Base-by-base conservation (phyloP, 2,113 vertebrate species). In the Himantopus leucocephalus region DNA sequence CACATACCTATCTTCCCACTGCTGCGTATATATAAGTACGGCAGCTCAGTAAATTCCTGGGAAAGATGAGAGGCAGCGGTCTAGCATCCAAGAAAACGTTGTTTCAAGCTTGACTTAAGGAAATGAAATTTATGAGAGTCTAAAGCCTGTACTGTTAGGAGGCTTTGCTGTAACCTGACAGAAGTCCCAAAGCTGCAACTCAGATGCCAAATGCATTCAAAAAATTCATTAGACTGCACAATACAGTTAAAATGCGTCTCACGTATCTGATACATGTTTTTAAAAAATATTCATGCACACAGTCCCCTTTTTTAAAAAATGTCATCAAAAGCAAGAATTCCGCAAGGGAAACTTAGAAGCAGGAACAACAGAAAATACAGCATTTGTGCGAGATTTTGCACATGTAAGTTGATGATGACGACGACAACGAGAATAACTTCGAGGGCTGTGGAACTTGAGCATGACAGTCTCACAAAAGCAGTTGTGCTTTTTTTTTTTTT, bases 1-100 rank as follows among this genome's bases (percentile, higher is more conserved):
- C 83, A 79, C 75, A 97, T 95, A 92, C 95, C 96, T 92, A 82
- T 90, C 94, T 93, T 83, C 64, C 87, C 70, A 86, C 48, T 12
- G 53, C 75, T 96, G 90, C 22, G 7, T 48, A 88, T 67, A 87
- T 68, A 87, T 63, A 92, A 21, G 55, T 70, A 41, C 5, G 52
- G 87, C 76, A 79, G 52, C 59, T 86, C 83, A 92, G 75, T 58
- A 87, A 93, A 90, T 83, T 73, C 75, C 48, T 64, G 58, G 76
- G 71, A 96, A 85, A 37, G 55, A 77, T 5, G 41, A 75, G 59
- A 73, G 29, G 24, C 45, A 55, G 27, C 37, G 20, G 14, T 37
- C 47, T 53, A 72, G 60, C 72, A n/a, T 75, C 14, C 59, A 78
- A 87, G 63, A 50, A 82, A 39, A 24, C 76, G 68, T 5, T 20